Evolutionary conservation across 2,797 vertebrate genomes (phyloP), one percentile per base, ranked within the genome.

Genomic region (Falco rusticolus): DNA sequence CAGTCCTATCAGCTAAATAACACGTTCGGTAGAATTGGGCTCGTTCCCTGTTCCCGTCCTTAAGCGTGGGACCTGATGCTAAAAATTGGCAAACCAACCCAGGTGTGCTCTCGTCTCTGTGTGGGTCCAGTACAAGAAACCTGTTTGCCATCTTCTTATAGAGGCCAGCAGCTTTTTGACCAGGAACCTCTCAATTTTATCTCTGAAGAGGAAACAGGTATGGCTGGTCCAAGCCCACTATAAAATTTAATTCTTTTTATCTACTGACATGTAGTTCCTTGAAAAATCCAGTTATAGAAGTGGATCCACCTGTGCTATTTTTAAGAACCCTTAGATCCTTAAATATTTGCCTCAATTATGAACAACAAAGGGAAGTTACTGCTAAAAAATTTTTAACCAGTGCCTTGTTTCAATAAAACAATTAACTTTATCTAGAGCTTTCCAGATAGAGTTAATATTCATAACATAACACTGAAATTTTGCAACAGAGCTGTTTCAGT

Each of bases 51-150:
- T 80, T 94, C 39, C 94, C 25, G 28, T 71, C 60, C 68, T 85
- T 61, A 76, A 78, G 74, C 57, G 39, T 57, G 60, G 50, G 56
- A 47, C 51, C 64, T 64, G 71, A 47, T 22, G 57, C 71, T 87
- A 85, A 93, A 94, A 94, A 81, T 9, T 77, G 75, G 71, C 59
- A 54, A 68, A 84, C 50, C 78, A 96, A 66, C 89, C 54, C 84
- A 92, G 87, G 82, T 91, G 79, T 50, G 16, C 21, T 66, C 76
- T 80, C 51, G 22, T 71, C 26, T 56, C 53, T 63, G 43, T 65
- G 76, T 85, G 84, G 69, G 33, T 63, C 45, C 29, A 54, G 39
- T 51, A 54, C 5, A n/a, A 65, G 54, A 89, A 93, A 87, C n/a
- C 37, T 61, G 33, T 64, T 90, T 0, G 0, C 68, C 53, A 29